Conservation (phyloP, 30 jellyfish, hydroid and myxozoan species). For the Aurelia sp. region DNA sequence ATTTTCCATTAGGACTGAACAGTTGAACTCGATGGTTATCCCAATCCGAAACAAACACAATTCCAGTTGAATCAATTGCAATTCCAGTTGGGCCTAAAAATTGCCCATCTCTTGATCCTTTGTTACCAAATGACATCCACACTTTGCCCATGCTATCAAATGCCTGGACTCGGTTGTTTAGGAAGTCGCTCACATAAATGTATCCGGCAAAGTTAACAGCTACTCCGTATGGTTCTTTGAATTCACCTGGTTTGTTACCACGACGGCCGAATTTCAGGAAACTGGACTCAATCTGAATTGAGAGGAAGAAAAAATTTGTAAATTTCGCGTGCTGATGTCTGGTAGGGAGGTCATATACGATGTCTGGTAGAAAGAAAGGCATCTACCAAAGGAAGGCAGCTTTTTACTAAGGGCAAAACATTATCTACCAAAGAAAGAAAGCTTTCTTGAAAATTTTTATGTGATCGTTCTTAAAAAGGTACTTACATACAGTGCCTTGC, state of each 20-base stretch:
- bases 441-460: too few species aligned
- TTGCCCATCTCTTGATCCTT: conserved; percentile 93
- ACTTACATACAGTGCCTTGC: too few species aligned
- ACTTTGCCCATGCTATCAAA: conserved; percentile 81
- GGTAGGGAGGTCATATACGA: too few species aligned
- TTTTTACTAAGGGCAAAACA: too few species aligned
- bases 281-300: conserved; percentile 63
- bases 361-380: too few species aligned
- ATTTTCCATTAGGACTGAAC: conserved; percentile 89
- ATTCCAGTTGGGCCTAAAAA: conserved; percentile 95
- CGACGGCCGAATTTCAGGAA: conserved; percentile 80
- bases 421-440: too few species aligned
- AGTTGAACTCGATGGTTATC: conserved; percentile 94
- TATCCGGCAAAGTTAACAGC: conserved; percentile 80
- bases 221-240: conserved; percentile 91
- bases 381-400: too few species aligned
- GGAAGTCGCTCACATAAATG: conserved; percentile 89
- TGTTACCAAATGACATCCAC: conserved; percentile 79
- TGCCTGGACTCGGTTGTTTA: conserved; percentile 90
- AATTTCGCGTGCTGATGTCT: too few species aligned
- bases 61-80: conserved; percentile 89
- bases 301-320: background rate
- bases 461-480: too few species aligned
- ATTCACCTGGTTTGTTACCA: conserved; percentile 82
- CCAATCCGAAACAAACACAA: conserved; percentile 89